Evolutionary conservation across 1,140 invertebrate species (phyloP), one percentile per base, ranked within the genome.

Genomic region (Drosophila kikkawai): DNA sequence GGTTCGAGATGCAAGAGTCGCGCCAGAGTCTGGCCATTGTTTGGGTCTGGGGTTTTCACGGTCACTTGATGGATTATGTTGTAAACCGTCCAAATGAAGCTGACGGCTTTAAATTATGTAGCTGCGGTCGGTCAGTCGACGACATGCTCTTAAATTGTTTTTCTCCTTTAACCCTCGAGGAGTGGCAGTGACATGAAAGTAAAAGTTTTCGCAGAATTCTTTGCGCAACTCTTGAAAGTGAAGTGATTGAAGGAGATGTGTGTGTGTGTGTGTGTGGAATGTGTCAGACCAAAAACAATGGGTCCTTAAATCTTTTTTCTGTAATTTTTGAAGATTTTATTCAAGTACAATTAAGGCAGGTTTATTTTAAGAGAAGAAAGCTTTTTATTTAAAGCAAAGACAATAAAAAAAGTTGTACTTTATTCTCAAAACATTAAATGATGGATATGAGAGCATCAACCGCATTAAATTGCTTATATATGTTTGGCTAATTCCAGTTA

Each of bases 51-150:
- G 3, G 4, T 58, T 60, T 67, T 69, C 74, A 78, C 47, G 75
- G 47, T 53, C 80, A 77, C 48, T 70, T 84, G 84, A 88, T 88
- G 84, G 83, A 87, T 87, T 87, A 87, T 73, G 80, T 71, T 83
- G 83, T 83, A 88, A 80, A 50, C 77, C 66, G 68, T 74, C 61
- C 71, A 71, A 83, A 73, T 79, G 64, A 51, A 79, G 79, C 66
- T 55, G 70, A 63, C 79, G 55, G 17, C 17, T 64, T 22, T 53
- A 78, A 85, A 64, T 85, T 39, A 78, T 68, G 78, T 60, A 50
- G 51, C 75, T 69, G 74, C 58, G 64, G 73, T 78, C 58, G 64
- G 73, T 78, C 50, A 56, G 48, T 13, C 29, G 61, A 56, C 53
- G 67, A 66, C 67, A 65, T 64, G 67, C 13, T 45, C 70, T 67